phyloP scores from a whole-genome alignment of 2,113 vertebrate genomes.

The Synchiropus splendidus region DNA sequence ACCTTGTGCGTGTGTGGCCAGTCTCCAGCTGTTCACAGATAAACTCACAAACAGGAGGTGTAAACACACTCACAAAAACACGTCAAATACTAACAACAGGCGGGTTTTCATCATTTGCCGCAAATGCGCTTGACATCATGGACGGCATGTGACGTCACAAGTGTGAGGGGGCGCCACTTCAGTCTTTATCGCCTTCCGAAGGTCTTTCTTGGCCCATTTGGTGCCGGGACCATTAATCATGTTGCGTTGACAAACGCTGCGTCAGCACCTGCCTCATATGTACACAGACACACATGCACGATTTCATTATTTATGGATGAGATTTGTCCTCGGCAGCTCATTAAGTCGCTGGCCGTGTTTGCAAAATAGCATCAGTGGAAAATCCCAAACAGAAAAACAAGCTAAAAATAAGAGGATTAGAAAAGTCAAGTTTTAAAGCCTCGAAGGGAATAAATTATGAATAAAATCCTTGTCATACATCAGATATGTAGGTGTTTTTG shows the following conservation, averaged over 20 bases:
- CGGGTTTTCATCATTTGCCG: too few relatives aligned
- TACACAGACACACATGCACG: constrained; percentile 13
- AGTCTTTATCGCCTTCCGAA: constrained; percentile 6
- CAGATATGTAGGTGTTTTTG: too few relatives aligned
- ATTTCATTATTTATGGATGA: constrained; percentile 36
- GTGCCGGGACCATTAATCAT: constrained; percentile 41
- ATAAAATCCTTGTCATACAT: constrained; percentile 1
- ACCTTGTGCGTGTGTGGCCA: too few relatives aligned
- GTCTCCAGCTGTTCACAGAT: too few relatives aligned
- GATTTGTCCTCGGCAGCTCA: constrained; percentile 21
- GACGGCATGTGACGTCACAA: neutral
- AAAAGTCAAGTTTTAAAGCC: neutral
- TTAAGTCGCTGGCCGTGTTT: constrained; percentile 22
- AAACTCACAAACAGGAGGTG: too few relatives aligned
- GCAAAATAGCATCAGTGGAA: constrained; percentile 3
- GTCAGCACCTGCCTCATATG: constrained; percentile 32
- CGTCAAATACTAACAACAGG: too few relatives aligned
- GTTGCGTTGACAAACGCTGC: constrained; percentile 32
- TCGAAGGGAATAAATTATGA: too few relatives aligned
- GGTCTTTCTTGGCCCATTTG: constrained; percentile 16
- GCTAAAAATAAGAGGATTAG: neutral
- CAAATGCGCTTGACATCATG: neutral
- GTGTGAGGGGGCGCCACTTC: neutral
- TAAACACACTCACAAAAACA: too few relatives aligned
- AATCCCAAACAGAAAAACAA: constrained; percentile 7